Evolutionary conservation across 2,888 invertebrate species (phyloP), one percentile per base, ranked within the genome.

Genomic region (Oscheius sp.): DNA sequence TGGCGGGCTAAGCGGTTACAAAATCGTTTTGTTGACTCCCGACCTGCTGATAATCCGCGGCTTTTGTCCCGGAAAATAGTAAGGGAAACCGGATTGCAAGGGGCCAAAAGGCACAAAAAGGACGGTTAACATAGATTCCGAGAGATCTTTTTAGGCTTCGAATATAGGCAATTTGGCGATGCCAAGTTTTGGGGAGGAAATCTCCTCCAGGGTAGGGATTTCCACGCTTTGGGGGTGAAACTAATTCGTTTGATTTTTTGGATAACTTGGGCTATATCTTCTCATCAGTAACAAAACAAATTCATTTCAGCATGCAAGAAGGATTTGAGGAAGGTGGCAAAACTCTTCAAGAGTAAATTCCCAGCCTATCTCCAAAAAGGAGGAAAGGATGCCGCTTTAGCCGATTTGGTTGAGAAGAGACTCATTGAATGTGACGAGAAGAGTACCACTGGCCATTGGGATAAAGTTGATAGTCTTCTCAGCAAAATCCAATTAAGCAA

Each of bases 271-370:
- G 37, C 37, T 37, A 10, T 15, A 10, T 10, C 15, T 37, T 37
- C 15, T 37, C 8, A 10, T 10, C 37, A 15, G 8, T 10, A 15
- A 37, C 37, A 37, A 37, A 37, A 37, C 8, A 27, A 2, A 29
- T n/a, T n/a, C n/a, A 61, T 61, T 61, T 50, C 52, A 65, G 65
- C 25, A 15, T 65, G 65, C 45, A 52, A 55, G 17, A 25, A 37
- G 29, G 71, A 78, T 39, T 69, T 81, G 25, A 76, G 69, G 27
- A 73, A 69, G 45, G 74, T 85, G 48, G 81, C 82, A 12, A 74
- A 76, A 39, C 68, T 74, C 15, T 85, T 85, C 78, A 76, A 79
- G 33, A 75, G 74, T 50, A 85, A 85, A 61, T 85, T 85, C 78
- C 85, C 85, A 1, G 69, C 73, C 29, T 76, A 75, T 52, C 67